Percentiles rank a stretch among this genome's conserved stretches.
Evolutionary conservation across 2,797 vertebrate genomes (phyloP).

Genomic region (Aplochiton taeniatus): DNA sequence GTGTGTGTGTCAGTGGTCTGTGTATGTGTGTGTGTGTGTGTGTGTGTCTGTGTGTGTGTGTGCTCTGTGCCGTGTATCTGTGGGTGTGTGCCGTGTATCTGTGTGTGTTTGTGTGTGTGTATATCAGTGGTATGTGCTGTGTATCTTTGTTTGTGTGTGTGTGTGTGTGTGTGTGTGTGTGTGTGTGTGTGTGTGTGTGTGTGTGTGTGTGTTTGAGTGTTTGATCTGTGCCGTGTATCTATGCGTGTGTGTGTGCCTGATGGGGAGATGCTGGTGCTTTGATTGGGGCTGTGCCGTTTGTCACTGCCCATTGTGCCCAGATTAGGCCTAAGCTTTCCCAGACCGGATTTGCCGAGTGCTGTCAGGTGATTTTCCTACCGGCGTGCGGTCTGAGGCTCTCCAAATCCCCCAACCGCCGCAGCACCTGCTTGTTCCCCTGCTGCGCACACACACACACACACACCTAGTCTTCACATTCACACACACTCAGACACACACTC

Average conservation of each 20-base stretch:
- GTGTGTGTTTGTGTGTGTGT: no score
- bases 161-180: no score
- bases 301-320: slow-evolving; percentile 5
- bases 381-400: neutral
- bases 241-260: neutral
- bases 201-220: neutral
- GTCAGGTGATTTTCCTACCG: slow-evolving; percentile 2
- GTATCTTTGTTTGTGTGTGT: no score
- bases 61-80: no score
- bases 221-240: no score
- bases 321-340: slow-evolving; percentile 7
- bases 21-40: no score
- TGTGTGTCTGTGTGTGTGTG: no score
- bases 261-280: slow-evolving; percentile 11
- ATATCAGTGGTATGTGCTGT: no score
- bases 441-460: slow-evolving; percentile 3
- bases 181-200: no score
- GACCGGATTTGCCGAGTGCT: slow-evolving; percentile 4
- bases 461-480: slow-evolving; percentile 11
- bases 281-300: slow-evolving; percentile 10
- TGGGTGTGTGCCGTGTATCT: no score
- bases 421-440: neutral
- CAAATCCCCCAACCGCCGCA: neutral
- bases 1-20: no score
- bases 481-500: slow-evolving; percentile 1